Conservation (phyloP, 2,797 vertebrate species). For the Phalloptychus januarius region DNA sequence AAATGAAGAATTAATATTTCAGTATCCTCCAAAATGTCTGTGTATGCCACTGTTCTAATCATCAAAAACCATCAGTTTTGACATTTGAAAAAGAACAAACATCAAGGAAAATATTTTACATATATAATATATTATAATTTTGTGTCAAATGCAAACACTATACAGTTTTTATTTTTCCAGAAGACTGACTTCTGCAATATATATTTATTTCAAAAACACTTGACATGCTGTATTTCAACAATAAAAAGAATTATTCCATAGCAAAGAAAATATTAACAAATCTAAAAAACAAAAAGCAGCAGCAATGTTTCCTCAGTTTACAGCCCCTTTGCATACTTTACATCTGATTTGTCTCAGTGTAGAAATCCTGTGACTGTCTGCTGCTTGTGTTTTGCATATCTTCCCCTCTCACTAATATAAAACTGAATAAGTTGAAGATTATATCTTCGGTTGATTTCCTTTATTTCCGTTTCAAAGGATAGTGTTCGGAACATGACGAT, state of each 20-base stretch:
- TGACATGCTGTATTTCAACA: conserved; percentile 27
- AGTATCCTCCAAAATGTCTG: too few species aligned
- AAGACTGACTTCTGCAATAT: conserved; percentile 20
- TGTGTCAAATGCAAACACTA: neutral
- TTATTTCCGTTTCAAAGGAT: neutral
- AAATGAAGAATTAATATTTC: too few species aligned
- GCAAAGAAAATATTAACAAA: conserved; percentile 24
- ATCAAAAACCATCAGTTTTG: neutral
- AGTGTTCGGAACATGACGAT: neutral
- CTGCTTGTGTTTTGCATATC: conserved; percentile 29
- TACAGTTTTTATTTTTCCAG: conserved; percentile 12
- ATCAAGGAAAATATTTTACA: too few species aligned
- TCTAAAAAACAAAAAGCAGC: conserved; percentile 21
- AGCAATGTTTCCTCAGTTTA: conserved; percentile 18
- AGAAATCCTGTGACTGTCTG: conserved; percentile 36
- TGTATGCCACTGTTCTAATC: too few species aligned
- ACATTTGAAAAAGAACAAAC: too few species aligned
- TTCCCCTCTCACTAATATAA: conserved; percentile 29
- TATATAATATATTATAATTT: too few species aligned
- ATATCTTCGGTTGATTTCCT: conserved; percentile 10
- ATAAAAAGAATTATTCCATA: conserved; percentile 26
- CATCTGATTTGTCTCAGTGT: conserved; percentile 47
- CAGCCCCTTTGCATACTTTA: conserved; percentile 32
- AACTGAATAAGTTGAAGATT: conserved; percentile 20
- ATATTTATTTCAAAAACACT: conserved; percentile 3